Base-by-base conservation (phyloP, 2,797 vertebrate genomes). In the Urophycis tenuis region DNA sequence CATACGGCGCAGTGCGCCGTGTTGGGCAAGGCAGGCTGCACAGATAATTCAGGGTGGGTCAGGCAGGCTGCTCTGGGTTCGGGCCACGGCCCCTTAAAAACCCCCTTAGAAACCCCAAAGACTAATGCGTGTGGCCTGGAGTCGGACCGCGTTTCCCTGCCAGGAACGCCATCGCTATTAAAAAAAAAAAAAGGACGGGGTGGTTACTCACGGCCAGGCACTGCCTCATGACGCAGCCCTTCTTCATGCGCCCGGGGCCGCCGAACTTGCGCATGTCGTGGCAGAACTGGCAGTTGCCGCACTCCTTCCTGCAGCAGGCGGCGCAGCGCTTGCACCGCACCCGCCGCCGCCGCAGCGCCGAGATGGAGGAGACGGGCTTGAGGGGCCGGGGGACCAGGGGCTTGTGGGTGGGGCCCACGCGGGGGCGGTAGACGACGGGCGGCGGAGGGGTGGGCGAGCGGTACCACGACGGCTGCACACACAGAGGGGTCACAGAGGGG, bases 251-350 rank as follows among this genome's bases (percentile, higher is more conserved):
- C 15, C 97, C 97, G 2, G 97, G 95, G 0, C 97, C 97, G 0
- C 96, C 97, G 32, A 97, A 98, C 88, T 97, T 98, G 91, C 96
- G 96, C 96, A 99, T 99, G 91, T 98, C 97, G 29, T 93, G 94
- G 92, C 97, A 99, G 89, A 94, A 99, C 84, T 95, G 95, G 90
- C 98, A 99, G 75, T 93, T 92, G 74, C 97, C 97, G 34, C 98
- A 99, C 89, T 96, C 96, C 35, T 94, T 94, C 81, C 98, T 94
- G 84, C 94, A 89, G 88, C 98, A 99, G n/a, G 92, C 96, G 10
- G 93, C 92, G 81, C 98, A 99, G 80, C 95, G 96, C 30, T 97
- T 95, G 86, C 97, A 99, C 60, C 98, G 92, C 71, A 98, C 97
- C 1, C 98, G 91, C 75, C 98, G 89, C 74, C 96, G 92, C 82